Conservation (phyloP, 2,113 vertebrate genomes). For the Lanius collurio region DNA sequence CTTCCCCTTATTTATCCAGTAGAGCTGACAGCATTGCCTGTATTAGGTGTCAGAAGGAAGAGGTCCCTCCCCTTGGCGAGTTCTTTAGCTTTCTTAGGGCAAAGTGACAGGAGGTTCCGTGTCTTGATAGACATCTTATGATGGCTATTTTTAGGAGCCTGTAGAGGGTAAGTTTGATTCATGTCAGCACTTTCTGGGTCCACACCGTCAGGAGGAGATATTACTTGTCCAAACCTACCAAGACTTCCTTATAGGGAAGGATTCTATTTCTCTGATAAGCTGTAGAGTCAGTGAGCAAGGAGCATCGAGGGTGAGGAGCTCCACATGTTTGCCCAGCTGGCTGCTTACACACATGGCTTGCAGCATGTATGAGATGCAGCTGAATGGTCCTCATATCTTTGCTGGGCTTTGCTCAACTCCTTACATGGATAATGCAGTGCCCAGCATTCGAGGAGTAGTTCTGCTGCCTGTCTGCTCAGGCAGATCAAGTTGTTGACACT, state of each 20-base stretch:
- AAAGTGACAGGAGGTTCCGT: conserved; percentile 79
- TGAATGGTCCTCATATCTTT: neutral
- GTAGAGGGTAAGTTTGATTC: conserved; percentile 46
- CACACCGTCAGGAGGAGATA: neutral
- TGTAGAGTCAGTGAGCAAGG: neutral
- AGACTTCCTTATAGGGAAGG: conserved; percentile 22
- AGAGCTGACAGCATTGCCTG: conserved; percentile 78
- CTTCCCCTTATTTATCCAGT: conserved; percentile 87
- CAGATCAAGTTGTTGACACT: neutral
- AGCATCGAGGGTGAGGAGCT: neutral
- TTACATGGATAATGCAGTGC: neutral
- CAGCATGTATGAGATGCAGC: neutral
- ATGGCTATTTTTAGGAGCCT: conserved; percentile 86
- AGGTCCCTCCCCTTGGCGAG: conserved; percentile 70
- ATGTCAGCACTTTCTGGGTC: conserved; percentile 74
- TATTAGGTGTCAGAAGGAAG: conserved; percentile 83
- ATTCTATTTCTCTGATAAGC: neutral
- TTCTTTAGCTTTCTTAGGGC: conserved; percentile 99
- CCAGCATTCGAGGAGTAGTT: neutral
- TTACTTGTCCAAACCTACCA: neutral
- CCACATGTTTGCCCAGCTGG: neutral
- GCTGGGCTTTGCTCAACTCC: neutral
- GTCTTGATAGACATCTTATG: conserved; percentile 73
- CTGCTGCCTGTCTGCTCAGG: neutral
- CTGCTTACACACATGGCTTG: neutral